Evolutionary conservation across 37 sponge, comb jelly and placozoan genomes (phyloP), one percentile per base, ranked within the genome.

Genomic region (Ianthella basta): DNA sequence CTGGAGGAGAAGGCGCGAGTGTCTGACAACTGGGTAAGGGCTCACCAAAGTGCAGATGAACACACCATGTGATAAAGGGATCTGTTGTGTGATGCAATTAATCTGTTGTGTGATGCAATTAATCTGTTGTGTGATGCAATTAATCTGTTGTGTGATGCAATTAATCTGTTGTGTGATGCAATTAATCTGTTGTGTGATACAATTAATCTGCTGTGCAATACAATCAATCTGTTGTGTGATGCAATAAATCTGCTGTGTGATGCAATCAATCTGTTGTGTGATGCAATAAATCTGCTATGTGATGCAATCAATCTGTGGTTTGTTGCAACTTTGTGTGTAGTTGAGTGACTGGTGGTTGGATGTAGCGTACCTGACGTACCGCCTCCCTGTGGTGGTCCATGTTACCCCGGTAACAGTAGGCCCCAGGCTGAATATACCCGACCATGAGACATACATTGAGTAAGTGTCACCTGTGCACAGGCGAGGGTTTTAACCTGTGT

Each of bases 311-410:
- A 2, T 61, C 50, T 36, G 55, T 55, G 18, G n/a, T 27, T 0
- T 27, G 30, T 54, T 81, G 21, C 39, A 25, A 40, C 15, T n/a
- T 54, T 65, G 15, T 54, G n/a, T 84, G 27, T 44, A 96, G 96
- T 86, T 97, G 55, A n/a, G 63, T 67, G 94, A 97, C 27, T 97
- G 97, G 97, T 97, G 97, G 97, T 29, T 87, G 16, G 39, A 88
- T 34, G 87, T 85, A 29, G 97, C 97, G 4, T 97, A 97, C 61
- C 86, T 95, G 53, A 86, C 86, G 16, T 97, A 66, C 69, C 72
- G 97, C 12, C 72, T 80, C 20, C 89, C 96, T 14, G 88, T 91
- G 35, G 70, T 82, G 14, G 81, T 97, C 34, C 84, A 97, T 54
- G 84, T 85, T 20, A 85, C 72, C 75, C 93, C 95, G 14, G 93